Percentiles rank a stretch among this genome's conserved stretches.
Conservation (phyloP, 2,888 invertebrate genomes). For the Adela reaumurella region DNA sequence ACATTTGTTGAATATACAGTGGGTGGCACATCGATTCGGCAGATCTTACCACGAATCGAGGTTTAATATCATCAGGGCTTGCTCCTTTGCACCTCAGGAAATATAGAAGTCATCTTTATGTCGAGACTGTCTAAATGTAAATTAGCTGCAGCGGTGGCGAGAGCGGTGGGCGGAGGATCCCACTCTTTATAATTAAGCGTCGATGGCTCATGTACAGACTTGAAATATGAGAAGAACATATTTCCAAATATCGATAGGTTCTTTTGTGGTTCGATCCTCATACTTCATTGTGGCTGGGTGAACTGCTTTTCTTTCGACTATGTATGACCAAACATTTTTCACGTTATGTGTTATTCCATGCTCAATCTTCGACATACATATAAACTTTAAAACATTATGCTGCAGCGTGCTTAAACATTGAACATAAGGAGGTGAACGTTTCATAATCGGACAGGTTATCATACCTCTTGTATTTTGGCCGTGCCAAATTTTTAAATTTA, state of each 20-base stretch:
- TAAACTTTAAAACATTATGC: not conserved
- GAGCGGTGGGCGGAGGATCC: not conserved
- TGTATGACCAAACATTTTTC: conserved; percentile 4
- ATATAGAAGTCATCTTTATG: too few relatives aligned
- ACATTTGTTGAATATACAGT: conserved; percentile 3
- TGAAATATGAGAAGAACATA: not conserved
- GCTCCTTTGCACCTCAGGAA: too few relatives aligned
- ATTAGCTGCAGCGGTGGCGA: too few relatives aligned
- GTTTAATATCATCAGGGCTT: too few relatives aligned
- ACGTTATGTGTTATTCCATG: not conserved
- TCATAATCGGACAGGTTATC: conserved; percentile 8
- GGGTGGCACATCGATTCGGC: too few relatives aligned
- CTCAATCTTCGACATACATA: not conserved
- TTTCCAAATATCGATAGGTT: not conserved
- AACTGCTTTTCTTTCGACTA: not conserved
- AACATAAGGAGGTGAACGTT: conserved; percentile 7
- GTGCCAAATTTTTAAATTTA: conserved; percentile 9
- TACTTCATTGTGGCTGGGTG: not conserved
- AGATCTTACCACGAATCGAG: too few relatives aligned
- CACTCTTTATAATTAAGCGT: not conserved
- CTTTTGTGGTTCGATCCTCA: not conserved
- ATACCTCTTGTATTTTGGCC: conserved; percentile 10
- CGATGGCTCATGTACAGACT: not conserved
- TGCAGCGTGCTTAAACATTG: conserved; percentile 8
- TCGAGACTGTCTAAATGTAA: too few relatives aligned